Evolutionary conservation across 2,797 vertebrate genomes (phyloP).

Genomic region (Heliangelus exortis): DNA sequence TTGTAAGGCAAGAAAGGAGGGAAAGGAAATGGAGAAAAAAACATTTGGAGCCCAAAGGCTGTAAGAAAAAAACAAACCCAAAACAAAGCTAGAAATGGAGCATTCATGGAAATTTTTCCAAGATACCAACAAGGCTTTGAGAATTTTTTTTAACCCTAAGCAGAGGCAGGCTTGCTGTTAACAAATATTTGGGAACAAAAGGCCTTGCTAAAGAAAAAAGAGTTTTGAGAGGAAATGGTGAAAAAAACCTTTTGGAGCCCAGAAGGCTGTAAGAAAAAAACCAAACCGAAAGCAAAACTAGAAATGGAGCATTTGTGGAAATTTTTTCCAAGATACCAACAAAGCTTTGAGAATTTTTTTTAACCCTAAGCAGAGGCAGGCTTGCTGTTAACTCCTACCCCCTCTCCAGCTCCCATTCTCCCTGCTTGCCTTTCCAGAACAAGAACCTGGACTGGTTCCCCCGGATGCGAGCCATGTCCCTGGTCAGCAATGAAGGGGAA

Average conservation of each 20-base stretch:
- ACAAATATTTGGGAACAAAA: too few species aligned
- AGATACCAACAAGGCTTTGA: background rate
- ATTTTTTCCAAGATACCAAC: background rate
- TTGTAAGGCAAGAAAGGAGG: background rate
- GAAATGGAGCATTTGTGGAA: accelerated
- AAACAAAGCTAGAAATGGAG: background rate
- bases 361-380: background rate
- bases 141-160: background rate
- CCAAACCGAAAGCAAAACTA: background rate
- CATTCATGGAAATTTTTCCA: accelerated
- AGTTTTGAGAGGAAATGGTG: too few species aligned
- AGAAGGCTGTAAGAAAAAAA: background rate
- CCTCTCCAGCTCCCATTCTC: background rate
- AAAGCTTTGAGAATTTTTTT: background rate
- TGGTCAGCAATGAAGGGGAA: slow-evolving; percentile 93
- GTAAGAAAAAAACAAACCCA: too few species aligned
- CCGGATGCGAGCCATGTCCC: slow-evolving; percentile 97
- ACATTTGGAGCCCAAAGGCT: background rate
- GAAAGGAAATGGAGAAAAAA: background rate
- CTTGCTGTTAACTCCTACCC: background rate
- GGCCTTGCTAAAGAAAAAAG: too few species aligned
- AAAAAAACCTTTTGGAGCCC: background rate
- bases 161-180: background rate
- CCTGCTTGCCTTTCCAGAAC: slow-evolving; percentile 74
- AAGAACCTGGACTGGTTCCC: slow-evolving; percentile 97